Evolutionary conservation across 2,113 vertebrate genomes (phyloP).

Genomic region (Ochotona curzoniae): DNA sequence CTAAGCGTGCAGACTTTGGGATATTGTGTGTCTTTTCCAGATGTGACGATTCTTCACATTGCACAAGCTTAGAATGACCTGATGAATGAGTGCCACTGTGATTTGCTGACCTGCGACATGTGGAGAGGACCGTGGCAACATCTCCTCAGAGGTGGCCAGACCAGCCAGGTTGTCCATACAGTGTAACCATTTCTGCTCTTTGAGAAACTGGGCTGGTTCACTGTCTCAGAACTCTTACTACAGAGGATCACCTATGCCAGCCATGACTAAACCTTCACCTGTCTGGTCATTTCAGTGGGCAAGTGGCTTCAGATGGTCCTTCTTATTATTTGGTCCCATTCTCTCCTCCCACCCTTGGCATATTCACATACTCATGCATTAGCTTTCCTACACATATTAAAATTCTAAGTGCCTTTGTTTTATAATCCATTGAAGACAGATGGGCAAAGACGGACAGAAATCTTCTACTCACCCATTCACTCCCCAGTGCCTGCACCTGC

Average conservation of each 20-base stretch:
- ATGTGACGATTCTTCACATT: not conserved
- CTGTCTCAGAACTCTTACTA: not conserved
- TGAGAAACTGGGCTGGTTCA: not conserved
- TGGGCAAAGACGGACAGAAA: too few species aligned
- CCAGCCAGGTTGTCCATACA: not conserved
- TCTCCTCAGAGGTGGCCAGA: not conserved
- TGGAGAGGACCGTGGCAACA: not conserved
- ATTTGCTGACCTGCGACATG: not conserved
- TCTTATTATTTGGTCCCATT: not conserved
- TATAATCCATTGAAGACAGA: not conserved
- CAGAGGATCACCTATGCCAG: not conserved
- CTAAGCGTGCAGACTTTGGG: not conserved
- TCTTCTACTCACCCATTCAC: too few species aligned
- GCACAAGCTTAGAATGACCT: slow-evolving; percentile 12
- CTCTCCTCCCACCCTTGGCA: slow-evolving; percentile 15
- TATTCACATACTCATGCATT: not conserved
- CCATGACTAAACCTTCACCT: not conserved
- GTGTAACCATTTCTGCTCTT: not conserved
- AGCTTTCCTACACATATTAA: not conserved
- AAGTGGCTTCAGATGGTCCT: not conserved
- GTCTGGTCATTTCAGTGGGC: not conserved
- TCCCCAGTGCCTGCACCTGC: not conserved
- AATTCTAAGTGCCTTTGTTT: not conserved
- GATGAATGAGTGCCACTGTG: not conserved
- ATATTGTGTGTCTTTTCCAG: slow-evolving; percentile 21